Percentiles rank a stretch among this genome's conserved stretches.
These are phyloP conservation scores for Scolopax rusticola DNA, from an alignment of 2,797 vertebrate genomes.

Conservation along the genomic window DNA sequence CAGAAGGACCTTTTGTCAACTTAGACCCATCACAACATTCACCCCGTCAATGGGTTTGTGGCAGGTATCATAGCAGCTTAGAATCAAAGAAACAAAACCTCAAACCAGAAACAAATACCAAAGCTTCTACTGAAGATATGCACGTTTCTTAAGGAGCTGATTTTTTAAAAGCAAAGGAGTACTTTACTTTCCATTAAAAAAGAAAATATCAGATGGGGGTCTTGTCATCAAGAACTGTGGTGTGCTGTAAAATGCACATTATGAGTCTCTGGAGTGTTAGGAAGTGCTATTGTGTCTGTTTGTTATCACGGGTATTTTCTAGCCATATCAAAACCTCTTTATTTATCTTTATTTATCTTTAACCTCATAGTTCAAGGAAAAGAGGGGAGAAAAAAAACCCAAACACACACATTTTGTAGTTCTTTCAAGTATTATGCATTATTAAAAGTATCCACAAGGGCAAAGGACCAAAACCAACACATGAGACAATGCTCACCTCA, in stretches of 20 bases:
- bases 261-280: not conserved
- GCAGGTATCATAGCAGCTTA: not conserved
- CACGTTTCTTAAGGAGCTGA: not conserved
- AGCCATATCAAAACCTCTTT: not conserved
- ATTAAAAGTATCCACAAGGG: slow-evolving; percentile 1
- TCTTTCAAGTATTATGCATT: slow-evolving; percentile 11
- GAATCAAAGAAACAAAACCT: not conserved
- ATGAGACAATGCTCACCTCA: not conserved
- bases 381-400: not conserved
- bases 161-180: not conserved
- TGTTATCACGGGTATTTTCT: slow-evolving; percentile 17
- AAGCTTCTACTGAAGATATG: not conserved
- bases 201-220: not conserved
- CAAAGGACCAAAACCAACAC: slow-evolving; percentile 23
- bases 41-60: not conserved
- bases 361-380: not conserved
- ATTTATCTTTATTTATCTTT: slow-evolving; percentile 30
- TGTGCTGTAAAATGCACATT: not conserved
- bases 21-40: not conserved
- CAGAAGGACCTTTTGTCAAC: not conserved
- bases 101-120: not conserved
- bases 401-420: not conserved
- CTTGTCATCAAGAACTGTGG: not conserved
- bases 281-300: not conserved
- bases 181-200: not conserved